phyloP scores from a whole-genome alignment of 2,797 vertebrate genomes.

The Helostoma temminkii region DNA sequence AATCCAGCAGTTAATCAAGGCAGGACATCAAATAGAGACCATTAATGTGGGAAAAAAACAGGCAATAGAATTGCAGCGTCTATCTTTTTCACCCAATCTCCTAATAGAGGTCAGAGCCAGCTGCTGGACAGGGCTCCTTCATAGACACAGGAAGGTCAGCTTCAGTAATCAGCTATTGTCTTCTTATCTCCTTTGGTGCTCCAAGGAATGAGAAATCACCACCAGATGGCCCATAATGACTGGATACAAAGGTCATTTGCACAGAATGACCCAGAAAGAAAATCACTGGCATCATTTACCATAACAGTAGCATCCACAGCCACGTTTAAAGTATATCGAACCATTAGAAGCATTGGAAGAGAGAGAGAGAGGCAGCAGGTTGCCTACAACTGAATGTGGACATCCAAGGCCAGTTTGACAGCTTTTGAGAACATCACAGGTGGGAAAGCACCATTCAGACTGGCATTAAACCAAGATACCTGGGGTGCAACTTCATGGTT shows the following conservation, averaged over 20 bases:
- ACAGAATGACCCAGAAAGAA: neutral
- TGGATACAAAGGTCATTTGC: neutral
- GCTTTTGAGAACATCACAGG: conserved; percentile 22
- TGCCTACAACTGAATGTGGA: neutral
- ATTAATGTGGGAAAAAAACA: conserved; percentile 22
- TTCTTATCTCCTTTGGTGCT: neutral
- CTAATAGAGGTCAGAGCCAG: conserved; percentile 8
- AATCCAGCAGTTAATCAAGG: conserved; percentile 38
- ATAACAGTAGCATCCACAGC: neutral
- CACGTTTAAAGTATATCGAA: neutral
- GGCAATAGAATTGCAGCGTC: neutral
- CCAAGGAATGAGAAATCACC: neutral
- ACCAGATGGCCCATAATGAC: neutral
- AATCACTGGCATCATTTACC: neutral
- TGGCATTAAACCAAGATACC: conserved; percentile 26
- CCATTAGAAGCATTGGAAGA: too few relatives aligned
- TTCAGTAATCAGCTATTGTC: neutral
- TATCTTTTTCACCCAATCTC: conserved; percentile 4
- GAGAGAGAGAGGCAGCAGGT: neutral
- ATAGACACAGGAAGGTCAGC: conserved; percentile 1
- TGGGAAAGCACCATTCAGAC: conserved; percentile 6
- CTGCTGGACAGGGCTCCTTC: conserved; percentile 5
- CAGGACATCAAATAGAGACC: conserved; percentile 30
- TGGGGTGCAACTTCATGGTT: conserved; percentile 3
- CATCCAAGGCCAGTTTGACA: conserved; percentile 2